Conservation (phyloP, 2,113 vertebrate genomes). For the Pimephales promelas region DNA sequence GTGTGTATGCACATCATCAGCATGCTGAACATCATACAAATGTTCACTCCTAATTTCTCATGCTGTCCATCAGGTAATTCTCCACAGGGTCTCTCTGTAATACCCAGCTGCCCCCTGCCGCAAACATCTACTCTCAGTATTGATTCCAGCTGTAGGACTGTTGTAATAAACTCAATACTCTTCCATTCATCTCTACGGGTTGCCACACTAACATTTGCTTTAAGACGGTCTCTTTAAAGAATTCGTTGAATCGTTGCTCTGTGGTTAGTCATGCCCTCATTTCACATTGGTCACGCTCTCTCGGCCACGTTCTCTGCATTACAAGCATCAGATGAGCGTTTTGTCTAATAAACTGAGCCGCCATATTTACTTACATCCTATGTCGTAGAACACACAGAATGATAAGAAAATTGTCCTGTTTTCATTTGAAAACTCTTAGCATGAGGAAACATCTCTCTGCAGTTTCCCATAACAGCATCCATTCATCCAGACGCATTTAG, state of each 20-base stretch:
- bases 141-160: conserved; percentile 43
- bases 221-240: conserved; percentile 18
- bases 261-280: conserved; percentile 41
- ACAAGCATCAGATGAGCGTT: background rate
- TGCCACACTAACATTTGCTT: conserved; percentile 28
- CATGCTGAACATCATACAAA: conserved; percentile 42
- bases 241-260: conserved; percentile 11
- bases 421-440: conserved; percentile 30
- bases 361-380: background rate
- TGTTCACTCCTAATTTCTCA: conserved; percentile 30
- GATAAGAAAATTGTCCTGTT: conserved; percentile 25
- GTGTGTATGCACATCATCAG: conserved; percentile 33
- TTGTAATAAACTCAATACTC: conserved; percentile 23
- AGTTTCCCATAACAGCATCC: background rate
- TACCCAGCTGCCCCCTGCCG: conserved; percentile 29
- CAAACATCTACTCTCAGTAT: conserved; percentile 47
- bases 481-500: background rate
- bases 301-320: conserved; percentile 8
- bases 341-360: background rate
- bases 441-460: background rate
- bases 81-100: conserved; percentile 33
- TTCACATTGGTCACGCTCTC: conserved; percentile 30
- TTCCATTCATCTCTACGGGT: conserved; percentile 34
- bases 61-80: conserved; percentile 51
- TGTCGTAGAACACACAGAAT: background rate